These are phyloP conservation scores for Venturia canescens DNA, from an alignment of 1,140 invertebrate genomes.

Conservation along the genomic window DNA sequence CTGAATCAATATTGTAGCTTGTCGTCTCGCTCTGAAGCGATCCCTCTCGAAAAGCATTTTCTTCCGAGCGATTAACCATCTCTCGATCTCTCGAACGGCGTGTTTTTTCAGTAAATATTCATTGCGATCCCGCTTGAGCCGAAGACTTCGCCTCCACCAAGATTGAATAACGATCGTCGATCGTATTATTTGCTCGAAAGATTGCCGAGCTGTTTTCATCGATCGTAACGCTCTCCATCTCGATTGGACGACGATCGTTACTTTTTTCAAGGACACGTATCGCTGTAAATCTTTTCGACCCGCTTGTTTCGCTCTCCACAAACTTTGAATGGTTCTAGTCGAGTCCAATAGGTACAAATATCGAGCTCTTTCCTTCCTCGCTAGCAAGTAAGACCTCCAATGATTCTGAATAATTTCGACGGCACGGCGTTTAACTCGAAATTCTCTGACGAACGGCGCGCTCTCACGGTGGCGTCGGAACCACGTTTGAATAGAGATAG, in stretches of 20 bases:
- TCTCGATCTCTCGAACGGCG: constrained; percentile 62
- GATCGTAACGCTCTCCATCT: constrained; percentile 70
- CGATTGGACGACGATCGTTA: constrained; percentile 72
- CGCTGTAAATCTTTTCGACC: constrained; percentile 64
- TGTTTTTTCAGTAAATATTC: constrained; percentile 69
- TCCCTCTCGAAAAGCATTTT: constrained; percentile 50
- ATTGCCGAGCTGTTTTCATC: constrained; percentile 67
- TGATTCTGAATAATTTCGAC: constrained; percentile 78
- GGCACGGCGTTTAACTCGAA: constrained; percentile 60
- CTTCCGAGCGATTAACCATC: constrained; percentile 55
- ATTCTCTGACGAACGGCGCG: constrained; percentile 51
- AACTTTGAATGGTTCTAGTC: constrained; percentile 72
- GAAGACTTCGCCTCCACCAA: constrained; percentile 69
- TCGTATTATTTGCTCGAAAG: constrained; percentile 69
- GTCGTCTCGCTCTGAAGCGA: constrained; percentile 48
- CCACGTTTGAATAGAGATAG: constrained; percentile 70
- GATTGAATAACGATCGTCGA: constrained; percentile 74
- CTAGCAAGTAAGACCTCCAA: constrained; percentile 76
- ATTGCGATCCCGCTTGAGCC: constrained; percentile 66
- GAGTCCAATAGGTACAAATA: constrained; percentile 66
- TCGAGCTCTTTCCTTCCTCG: constrained; percentile 60
- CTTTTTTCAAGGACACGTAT: constrained; percentile 63
- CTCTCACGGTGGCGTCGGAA: constrained; percentile 70
- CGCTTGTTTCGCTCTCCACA: constrained; percentile 72
- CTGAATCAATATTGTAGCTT: constrained; percentile 59